Percentiles rank a stretch among this genome's conserved stretches.
Evolutionary conservation across 2,797 vertebrate genomes (phyloP).

Genomic region (Emys orbicularis): DNA sequence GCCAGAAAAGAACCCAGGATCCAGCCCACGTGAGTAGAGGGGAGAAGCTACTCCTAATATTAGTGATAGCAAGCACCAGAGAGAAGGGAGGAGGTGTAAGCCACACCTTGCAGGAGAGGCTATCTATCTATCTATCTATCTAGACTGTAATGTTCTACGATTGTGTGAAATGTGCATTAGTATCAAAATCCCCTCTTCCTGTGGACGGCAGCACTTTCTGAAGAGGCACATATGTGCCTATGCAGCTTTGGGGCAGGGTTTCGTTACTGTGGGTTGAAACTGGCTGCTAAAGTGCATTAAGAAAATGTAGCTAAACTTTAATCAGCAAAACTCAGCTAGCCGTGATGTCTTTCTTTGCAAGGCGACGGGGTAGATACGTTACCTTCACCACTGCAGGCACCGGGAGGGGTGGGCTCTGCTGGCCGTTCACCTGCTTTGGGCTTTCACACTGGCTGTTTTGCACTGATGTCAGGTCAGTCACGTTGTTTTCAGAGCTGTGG

Average conservation of each 20-base stretch:
- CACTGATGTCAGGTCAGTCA: constrained; percentile 38
- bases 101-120: no score
- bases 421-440: constrained; percentile 79
- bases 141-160: no score
- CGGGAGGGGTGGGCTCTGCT: constrained; percentile 79
- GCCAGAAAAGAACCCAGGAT: no score
- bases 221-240: background rate
- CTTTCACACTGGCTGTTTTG: constrained; percentile 83
- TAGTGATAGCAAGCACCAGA: no score
- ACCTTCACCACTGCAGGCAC: constrained; percentile 92
- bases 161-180: no score
- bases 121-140: no score
- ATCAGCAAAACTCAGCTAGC: background rate
- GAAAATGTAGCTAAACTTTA: background rate
- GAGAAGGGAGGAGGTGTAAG: no score
- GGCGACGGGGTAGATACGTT: background rate
- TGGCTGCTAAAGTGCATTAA: background rate
- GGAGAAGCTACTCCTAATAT: no score
- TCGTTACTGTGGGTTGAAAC: background rate
- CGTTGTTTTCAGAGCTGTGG: constrained; percentile 80
- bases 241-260: background rate
- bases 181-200: background rate
- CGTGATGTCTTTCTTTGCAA: background rate
- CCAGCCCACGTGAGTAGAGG: no score
- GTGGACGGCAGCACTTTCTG: background rate